Conservation (phyloP, 1,140 invertebrate species). For the Zaprionus inermis region DNA sequence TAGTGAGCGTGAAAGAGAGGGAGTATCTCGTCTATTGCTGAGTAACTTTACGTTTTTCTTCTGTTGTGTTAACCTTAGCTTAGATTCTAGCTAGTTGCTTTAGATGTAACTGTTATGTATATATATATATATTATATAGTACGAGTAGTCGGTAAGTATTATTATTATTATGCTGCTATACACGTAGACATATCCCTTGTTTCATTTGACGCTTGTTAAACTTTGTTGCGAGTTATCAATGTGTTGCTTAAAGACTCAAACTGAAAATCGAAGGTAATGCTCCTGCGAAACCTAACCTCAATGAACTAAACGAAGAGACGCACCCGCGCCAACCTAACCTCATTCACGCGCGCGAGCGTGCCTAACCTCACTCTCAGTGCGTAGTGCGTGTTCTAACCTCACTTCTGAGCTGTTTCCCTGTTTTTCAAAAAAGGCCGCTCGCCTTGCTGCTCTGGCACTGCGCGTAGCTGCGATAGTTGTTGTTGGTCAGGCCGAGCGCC, state of each 20-base stretch:
- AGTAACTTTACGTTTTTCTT: conserved; percentile 23
- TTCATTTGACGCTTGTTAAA: conserved; percentile 84
- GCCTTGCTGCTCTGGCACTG: conserved; percentile 60
- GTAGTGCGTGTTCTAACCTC: not conserved
- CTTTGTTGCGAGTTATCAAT: conserved; percentile 68
- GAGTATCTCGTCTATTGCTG: conserved; percentile 20
- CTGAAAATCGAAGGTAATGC: conserved; percentile 25
- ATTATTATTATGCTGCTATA: conserved; percentile 71
- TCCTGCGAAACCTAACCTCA: not conserved
- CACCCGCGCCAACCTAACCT: conserved; percentile 23
- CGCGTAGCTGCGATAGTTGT: conserved; percentile 72
- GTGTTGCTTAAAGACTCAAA: conserved; percentile 21
- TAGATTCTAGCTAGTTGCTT: conserved; percentile 47
- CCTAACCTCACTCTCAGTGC: conserved; percentile 11
- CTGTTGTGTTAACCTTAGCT: conserved; percentile 30
- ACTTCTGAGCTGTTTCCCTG: conserved; percentile 28
- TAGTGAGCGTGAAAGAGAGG: conserved; percentile 12
- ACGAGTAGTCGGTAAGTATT: conserved; percentile 33
- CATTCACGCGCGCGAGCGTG: not conserved
- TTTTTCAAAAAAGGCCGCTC: conserved; percentile 57
- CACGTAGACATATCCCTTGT: conserved; percentile 83
- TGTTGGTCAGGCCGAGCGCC: conserved; percentile 58
- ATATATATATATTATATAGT: conserved; percentile 42
- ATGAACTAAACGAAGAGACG: not conserved
- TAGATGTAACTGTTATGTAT: conserved; percentile 47